A percentile compares a stretch with the other conserved stretches of the same genome.
phyloP scores from a whole-genome alignment of 2,888 invertebrate species.

The Adineta ricciae region DNA sequence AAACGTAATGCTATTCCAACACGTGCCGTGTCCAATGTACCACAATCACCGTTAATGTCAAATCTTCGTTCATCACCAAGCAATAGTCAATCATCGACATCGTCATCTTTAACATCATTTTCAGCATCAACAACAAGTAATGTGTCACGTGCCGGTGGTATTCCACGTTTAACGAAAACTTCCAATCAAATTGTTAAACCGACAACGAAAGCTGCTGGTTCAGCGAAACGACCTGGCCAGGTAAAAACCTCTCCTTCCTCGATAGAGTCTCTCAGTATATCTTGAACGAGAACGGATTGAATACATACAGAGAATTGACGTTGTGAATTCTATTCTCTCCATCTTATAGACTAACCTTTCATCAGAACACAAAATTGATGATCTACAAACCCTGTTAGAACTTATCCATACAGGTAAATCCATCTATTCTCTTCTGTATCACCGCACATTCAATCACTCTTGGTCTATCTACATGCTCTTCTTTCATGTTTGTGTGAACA shows the following conservation, averaged over 20 bases:
- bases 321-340: neutral
- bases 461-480: neutral
- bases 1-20: constrained; percentile 7
- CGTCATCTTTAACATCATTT: neutral
- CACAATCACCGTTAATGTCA: neutral
- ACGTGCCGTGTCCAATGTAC: neutral
- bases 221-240: constrained; percentile 9
- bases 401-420: constrained; percentile 6
- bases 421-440: neutral
- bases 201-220: neutral
- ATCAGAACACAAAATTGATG: neutral
- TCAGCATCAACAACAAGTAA: neutral
- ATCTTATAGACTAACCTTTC: constrained; percentile 17
- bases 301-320: neutral
- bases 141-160: neutral
- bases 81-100: neutral
- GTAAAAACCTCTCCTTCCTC: neutral
- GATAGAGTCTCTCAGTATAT: too few species aligned
- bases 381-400: constrained; percentile 4
- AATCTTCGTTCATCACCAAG: neutral
- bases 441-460: neutral
- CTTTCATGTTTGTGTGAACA: neutral
- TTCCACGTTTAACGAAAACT: neutral
- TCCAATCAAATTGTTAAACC: neutral
- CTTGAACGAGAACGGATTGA: too few species aligned